Percentiles rank a stretch among this genome's conserved stretches.
Evolutionary conservation across 2,888 invertebrate species (phyloP).

Genomic region (Agrotis segetum): DNA sequence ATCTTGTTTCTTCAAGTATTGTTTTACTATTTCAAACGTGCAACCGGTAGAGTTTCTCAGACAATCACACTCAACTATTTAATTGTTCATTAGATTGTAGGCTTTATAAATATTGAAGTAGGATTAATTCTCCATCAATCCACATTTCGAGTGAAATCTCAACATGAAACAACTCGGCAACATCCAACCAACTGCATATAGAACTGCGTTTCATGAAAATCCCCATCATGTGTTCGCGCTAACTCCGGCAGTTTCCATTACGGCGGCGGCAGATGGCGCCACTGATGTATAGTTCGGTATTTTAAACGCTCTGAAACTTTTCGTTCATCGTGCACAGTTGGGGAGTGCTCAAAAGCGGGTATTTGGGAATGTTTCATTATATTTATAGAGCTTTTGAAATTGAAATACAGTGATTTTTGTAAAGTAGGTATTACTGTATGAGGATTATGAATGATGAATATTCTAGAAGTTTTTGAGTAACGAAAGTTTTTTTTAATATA

Average conservation of each 20-base stretch:
- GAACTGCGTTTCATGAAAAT: slow-evolving; percentile 42
- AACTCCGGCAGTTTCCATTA: slow-evolving; percentile 66
- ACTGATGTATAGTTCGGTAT: slow-evolving; percentile 56
- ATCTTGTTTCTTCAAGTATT: too few relatives aligned
- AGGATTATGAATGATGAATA: slow-evolving; percentile 5
- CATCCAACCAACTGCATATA: slow-evolving; percentile 17
- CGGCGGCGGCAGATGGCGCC: slow-evolving; percentile 66
- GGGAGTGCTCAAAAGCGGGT: slow-evolving; percentile 28
- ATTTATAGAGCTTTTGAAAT: slow-evolving; percentile 51
- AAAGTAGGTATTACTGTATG: slow-evolving; percentile 7
- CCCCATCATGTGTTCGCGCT: slow-evolving; percentile 49
- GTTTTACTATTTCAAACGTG: too few relatives aligned
- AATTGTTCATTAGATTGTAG: too few relatives aligned
- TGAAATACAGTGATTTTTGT: slow-evolving; percentile 28
- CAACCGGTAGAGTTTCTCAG: too few relatives aligned
- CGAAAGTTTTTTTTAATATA: not conserved
- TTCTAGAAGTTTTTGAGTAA: not conserved
- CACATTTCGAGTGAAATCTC: not conserved
- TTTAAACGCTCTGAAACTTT: slow-evolving; percentile 56
- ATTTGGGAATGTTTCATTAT: slow-evolving; percentile 36
- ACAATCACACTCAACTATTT: too few relatives aligned
- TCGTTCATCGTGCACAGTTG: slow-evolving; percentile 43
- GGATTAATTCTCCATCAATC: not conserved
- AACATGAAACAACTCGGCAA: slow-evolving; percentile 1
- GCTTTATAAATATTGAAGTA: not conserved